Evolutionary conservation across 2,113 vertebrate species (phyloP).

Genomic region (Pseudorectes ferrugineus): DNA sequence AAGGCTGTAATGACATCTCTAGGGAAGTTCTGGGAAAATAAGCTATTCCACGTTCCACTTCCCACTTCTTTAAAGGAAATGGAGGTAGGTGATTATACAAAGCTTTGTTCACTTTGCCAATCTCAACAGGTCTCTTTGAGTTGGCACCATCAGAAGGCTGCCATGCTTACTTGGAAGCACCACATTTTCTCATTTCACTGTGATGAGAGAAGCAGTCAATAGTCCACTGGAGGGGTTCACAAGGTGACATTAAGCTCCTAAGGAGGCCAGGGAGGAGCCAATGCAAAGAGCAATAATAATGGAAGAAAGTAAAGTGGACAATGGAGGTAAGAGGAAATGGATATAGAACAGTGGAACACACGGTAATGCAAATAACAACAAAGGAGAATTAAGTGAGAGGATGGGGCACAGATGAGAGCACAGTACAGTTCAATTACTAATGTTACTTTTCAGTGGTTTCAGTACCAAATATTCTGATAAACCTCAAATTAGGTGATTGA

Average conservation of each 20-base stretch:
- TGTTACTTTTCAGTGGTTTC: background rate
- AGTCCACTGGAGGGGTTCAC: background rate
- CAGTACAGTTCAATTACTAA: background rate
- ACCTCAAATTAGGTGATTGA: background rate
- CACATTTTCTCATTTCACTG: background rate
- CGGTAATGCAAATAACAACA: background rate
- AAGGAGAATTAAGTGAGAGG: background rate
- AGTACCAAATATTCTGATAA: background rate
- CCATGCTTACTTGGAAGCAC: background rate
- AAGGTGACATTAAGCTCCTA: background rate
- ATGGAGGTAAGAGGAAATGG: background rate
- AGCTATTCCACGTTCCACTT: background rate
- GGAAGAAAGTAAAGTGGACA: background rate
- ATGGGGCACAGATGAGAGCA: background rate
- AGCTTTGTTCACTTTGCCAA: background rate
- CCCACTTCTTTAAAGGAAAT: background rate
- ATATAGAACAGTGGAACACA: background rate
- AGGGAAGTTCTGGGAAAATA: background rate
- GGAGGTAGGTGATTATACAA: background rate
- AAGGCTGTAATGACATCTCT: background rate
- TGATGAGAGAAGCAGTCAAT: background rate
- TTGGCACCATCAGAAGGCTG: background rate
- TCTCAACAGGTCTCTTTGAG: background rate
- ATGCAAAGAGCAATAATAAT: background rate
- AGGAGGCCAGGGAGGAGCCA: background rate